Evolutionary conservation across 2,888 invertebrate species (phyloP).

Genomic region (Stenichneumon culpator): DNA sequence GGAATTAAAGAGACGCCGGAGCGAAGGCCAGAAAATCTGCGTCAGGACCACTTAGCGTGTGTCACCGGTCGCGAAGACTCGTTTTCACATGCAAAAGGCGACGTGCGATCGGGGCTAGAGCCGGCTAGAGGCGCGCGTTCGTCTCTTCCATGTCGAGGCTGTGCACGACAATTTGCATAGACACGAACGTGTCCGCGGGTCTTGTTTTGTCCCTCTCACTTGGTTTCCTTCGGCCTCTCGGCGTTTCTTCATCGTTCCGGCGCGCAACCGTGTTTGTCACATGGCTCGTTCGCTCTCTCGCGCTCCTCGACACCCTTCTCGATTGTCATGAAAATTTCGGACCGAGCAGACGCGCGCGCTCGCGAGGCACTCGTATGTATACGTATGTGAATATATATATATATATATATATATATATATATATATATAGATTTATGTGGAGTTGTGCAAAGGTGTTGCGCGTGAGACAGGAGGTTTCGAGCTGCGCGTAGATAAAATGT

Average conservation of each 20-base stretch:
- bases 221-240: conserved; percentile 24
- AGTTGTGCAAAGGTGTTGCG: background rate
- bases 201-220: conserved; percentile 42
- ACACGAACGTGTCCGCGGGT: conserved; percentile 55
- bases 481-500: conserved; percentile 2
- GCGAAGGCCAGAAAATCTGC: conserved; percentile 4
- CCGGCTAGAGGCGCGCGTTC: conserved; percentile 6
- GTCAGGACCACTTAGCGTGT: conserved; percentile 53
- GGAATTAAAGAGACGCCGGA: background rate
- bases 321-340: conserved; percentile 66
- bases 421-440: too few species aligned
- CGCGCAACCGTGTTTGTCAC: conserved; percentile 14
- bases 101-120: conserved; percentile 32
- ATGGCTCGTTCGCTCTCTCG: conserved; percentile 48
- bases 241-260: background rate
- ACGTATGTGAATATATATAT: background rate
- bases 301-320: conserved; percentile 63
- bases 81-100: conserved; percentile 49
- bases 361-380: conserved; percentile 1
- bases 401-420: too few species aligned
- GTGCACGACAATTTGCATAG: conserved; percentile 62
- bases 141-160: conserved; percentile 36
- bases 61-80: conserved; percentile 35
- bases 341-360: conserved; percentile 16
- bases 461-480: conserved; percentile 35